Percentiles rank a stretch among this genome's conserved stretches.
Evolutionary conservation across 2,113 vertebrate species (phyloP).

Genomic region (Oreochromis aureus): DNA sequence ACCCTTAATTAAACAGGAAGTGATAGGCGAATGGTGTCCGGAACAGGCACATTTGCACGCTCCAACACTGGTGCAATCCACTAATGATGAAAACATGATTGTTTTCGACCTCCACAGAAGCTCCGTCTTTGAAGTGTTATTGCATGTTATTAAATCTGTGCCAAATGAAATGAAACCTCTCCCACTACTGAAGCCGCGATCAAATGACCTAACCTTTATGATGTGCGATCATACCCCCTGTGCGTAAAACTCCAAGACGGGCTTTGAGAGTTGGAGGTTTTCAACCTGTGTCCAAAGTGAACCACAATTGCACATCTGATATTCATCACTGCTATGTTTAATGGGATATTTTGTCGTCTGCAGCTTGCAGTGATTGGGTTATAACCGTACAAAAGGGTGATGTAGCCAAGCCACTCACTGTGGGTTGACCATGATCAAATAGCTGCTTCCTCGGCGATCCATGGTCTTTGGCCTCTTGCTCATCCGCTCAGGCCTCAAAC

Average conservation of each 20-base stretch:
- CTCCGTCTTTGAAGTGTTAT: neutral
- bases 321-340: conserved; percentile 44
- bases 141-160: neutral
- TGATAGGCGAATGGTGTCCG: neutral
- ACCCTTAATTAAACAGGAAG: conserved; percentile 36
- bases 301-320: conserved; percentile 56
- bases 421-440: conserved; percentile 35
- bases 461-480: neutral
- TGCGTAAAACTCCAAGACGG: neutral
- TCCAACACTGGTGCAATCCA: neutral
- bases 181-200: neutral
- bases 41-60: neutral
- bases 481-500: conserved; percentile 2
- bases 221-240: neutral
- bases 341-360: conserved; percentile 31
- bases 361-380: conserved; percentile 15
- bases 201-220: conserved; percentile 11
- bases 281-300: conserved; percentile 42
- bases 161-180: neutral
- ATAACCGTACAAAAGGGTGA: neutral
- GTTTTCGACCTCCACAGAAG: neutral
- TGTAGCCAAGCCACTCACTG: conserved; percentile 24
- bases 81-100: conserved; percentile 34
- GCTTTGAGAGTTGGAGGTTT: conserved; percentile 34
- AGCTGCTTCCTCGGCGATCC: conserved; percentile 23